Evolutionary conservation across 2,797 vertebrate species (phyloP), one percentile per base, ranked within the genome.

Genomic region (Myripristis jacobus): DNA sequence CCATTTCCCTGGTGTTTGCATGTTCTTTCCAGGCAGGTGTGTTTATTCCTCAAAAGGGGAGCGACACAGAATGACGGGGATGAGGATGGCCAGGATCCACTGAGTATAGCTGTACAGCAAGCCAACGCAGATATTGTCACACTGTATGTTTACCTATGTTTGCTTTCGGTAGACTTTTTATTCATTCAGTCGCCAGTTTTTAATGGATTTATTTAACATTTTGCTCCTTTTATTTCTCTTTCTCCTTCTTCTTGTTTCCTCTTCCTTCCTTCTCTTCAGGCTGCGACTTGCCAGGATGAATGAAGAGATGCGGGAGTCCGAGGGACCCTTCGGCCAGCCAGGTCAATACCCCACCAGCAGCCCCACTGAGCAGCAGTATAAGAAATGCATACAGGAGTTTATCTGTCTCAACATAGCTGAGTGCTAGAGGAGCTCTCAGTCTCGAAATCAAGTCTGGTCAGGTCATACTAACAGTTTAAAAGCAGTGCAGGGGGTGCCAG

Each of bases 81-180:
- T 1, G 94, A 95, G 0, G 96, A 97, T 0, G 96, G 96, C 70
- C 96, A 96, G 82, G 97, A 98, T 82, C 96, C 98, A 0, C 85
- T 99, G 85, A 96, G 94, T 60, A 98, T 99, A 6, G 97, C 98
- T 0, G 96, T 99, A 22, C 96, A 96, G 82, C 96, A 95, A 1
- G 98, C 98, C 66, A 99, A 99, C 0, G 98, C 98, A 0, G 98
- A 99, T 84, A 99, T 99, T 0, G 98, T 99, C 64, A 99, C 98
- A 0, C 88, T 99, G 98, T 99, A 88, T 85, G 97, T 89, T 24
- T 0, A 9, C 18, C 57, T 53, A 4, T 3, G 6, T 3, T 1
- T 2, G 6, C 7, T n/a, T 16, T 47, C 2, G 1, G 0, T n/a
- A 22, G 22, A 51, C 10, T 5, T 27, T 38, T 2, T 31, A 21